Base-by-base conservation (phyloP, 1,140 invertebrate genomes). In the Lepeophtheirus salmonis region DNA sequence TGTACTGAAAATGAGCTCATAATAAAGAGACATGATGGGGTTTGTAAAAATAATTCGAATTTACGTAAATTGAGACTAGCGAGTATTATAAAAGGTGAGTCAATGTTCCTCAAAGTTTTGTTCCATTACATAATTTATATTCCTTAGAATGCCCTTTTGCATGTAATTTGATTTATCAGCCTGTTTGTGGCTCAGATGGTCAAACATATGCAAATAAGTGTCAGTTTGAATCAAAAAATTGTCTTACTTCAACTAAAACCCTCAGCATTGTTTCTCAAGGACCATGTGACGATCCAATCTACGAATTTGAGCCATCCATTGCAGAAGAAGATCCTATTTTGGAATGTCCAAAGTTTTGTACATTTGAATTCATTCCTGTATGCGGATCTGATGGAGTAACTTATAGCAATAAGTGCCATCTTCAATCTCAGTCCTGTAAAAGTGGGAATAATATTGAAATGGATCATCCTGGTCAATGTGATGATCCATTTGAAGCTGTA, bases 341-440 rank as follows among this genome's bases (percentile, higher is more conserved):
- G 18, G 23, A 25, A 14, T 61, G 63, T 20, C 63, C 63, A 10
- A 20, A 68, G 72, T 16, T 63, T 14, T 89, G 86, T 68, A 78
- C 80, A 1, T 78, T 79, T 1, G 85, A 88, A 67, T 79, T 83
- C 64, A 86, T 89, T 69, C 82, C 78, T 12, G 79, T 79, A 24
- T 84, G 77, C 70, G 82, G 76, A 0, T 72, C 70, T 13, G 79
- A 83, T 66, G 79, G 78, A 0, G 70, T 72, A 4, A 82, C 81
- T 0, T 85, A 83, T 70, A 77, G 79, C 61, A 82, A 78, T 41
- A 72, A 78, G 16, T 85, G 83, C 67, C 77, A 83, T 64, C 70
- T 84, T 61, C 74, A 75, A 65, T 71, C 74, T 62, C 74, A 81
- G 6, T 79, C 83, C 2, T 94, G 89, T 69, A 68, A 56, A 25